These are phyloP conservation scores for Acanthosepion pharaonis DNA, from an alignment of 2,888 invertebrate genomes.

Conservation along the genomic window DNA sequence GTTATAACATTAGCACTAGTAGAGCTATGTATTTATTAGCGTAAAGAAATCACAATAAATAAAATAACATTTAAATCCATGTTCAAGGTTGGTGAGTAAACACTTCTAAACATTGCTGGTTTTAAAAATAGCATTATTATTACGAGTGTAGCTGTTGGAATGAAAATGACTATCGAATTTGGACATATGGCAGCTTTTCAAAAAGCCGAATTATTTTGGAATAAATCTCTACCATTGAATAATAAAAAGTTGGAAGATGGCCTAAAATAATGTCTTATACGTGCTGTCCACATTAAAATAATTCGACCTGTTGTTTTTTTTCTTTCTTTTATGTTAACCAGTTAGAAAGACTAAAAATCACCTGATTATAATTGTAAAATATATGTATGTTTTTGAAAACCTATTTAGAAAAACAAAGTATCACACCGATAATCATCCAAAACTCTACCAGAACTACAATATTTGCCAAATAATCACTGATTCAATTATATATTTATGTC, in stretches of 20 bases:
- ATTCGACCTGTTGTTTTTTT: neutral
- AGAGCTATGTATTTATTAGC: too few species aligned
- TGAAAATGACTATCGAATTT: neutral
- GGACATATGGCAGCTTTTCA: neutral
- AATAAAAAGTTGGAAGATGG: neutral
- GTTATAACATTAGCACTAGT: too few species aligned
- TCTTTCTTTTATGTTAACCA: neutral
- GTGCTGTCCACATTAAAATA: neutral
- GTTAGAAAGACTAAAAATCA: neutral
- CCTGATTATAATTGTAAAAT: neutral
- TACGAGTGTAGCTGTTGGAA: neutral
- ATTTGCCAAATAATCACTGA: too few species aligned
- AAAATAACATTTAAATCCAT: too few species aligned
- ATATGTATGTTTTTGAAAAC: neutral
- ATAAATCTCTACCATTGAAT: neutral
- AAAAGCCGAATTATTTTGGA: neutral
- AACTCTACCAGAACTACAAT: neutral
- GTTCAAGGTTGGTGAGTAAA: too few species aligned
- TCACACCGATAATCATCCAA: neutral
- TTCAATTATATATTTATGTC: too few species aligned
- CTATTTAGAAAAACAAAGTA: neutral
- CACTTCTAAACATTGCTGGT: too few species aligned
- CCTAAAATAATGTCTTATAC: neutral
- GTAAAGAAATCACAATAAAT: too few species aligned
- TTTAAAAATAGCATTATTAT: neutral